Percentiles rank a stretch among this genome's conserved stretches.
These are phyloP conservation scores for Spilosoma lubricipeda DNA, from an alignment of 2,888 invertebrate species.

Conservation along the genomic window DNA sequence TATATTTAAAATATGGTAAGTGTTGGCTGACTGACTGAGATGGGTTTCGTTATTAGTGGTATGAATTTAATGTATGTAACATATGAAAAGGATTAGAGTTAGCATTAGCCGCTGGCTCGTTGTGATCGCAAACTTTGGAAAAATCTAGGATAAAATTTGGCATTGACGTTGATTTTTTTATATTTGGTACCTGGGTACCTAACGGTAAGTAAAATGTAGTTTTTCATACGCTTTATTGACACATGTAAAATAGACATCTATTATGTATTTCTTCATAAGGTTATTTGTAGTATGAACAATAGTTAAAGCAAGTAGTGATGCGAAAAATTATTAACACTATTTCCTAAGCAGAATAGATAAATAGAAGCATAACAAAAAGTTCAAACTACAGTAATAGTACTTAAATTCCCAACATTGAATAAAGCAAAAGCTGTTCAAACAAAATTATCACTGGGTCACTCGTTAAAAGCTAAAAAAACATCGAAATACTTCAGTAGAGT, in stretches of 20 bases:
- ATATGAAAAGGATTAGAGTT: not conserved
- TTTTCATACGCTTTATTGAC: too few species aligned
- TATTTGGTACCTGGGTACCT: too few species aligned
- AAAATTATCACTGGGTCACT: constrained; percentile 31
- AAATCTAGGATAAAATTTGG: too few species aligned
- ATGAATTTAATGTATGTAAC: not conserved
- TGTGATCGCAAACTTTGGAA: too few species aligned
- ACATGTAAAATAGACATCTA: too few species aligned
- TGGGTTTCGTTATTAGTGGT: not conserved
- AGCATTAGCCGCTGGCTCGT: too few species aligned
- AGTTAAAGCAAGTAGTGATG: not conserved
- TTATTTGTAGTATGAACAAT: not conserved
- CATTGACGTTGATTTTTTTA: too few species aligned
- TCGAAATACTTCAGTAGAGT: constrained; percentile 38
- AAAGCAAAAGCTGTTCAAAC: constrained; percentile 17
- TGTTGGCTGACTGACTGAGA: not conserved
- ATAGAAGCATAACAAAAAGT: not conserved
- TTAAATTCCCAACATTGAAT: not conserved
- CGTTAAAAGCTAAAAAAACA: constrained; percentile 42
- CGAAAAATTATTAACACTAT: not conserved
- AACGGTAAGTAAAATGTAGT: too few species aligned
- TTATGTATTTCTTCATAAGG: too few species aligned
- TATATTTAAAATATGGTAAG: not conserved
- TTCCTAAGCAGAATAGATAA: not conserved
- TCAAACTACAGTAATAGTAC: not conserved